Percentiles rank a stretch among this genome's conserved stretches.
These are phyloP conservation scores for Tetramorium alpestre DNA, from an alignment of 1,140 invertebrate genomes.

Conservation along the genomic window DNA sequence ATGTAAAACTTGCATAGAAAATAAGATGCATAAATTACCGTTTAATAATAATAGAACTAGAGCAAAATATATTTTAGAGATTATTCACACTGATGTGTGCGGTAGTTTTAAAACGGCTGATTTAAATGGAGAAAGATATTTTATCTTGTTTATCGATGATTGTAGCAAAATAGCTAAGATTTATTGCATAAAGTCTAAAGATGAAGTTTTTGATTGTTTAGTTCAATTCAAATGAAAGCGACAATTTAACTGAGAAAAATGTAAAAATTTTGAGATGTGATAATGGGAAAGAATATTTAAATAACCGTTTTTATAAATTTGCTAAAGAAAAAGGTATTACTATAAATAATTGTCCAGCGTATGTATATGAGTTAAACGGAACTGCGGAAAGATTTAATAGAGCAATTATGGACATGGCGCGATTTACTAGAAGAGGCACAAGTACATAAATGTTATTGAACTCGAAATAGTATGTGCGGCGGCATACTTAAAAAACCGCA, in stretches of 20 bases:
- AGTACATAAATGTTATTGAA: constrained; percentile 22
- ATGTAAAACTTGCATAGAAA: constrained; percentile 26
- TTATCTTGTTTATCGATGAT: constrained; percentile 26
- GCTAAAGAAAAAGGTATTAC: constrained; percentile 7
- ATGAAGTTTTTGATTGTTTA: constrained; percentile 26
- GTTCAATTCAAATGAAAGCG: not conserved
- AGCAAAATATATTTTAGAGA: constrained; percentile 44
- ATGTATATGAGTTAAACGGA: constrained; percentile 37
- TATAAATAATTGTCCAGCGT: constrained; percentile 21
- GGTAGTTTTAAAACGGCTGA: not conserved
- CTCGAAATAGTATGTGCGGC: constrained; percentile 15
- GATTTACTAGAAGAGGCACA: constrained; percentile 1
- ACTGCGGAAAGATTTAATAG: constrained; percentile 36
- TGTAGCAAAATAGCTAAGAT: constrained; percentile 23
- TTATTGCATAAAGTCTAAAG: not conserved
- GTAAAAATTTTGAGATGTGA: constrained; percentile 7
- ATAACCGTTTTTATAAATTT: not conserved
- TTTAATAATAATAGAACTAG: constrained; percentile 7
- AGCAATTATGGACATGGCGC: constrained; percentile 17
- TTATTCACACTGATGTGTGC: not conserved
- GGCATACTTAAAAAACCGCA: not conserved
- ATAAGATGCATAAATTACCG: constrained; percentile 38
- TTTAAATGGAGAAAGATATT: constrained; percentile 39
- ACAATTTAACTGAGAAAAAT: constrained; percentile 20
- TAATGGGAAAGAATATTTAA: constrained; percentile 39